Evolutionary conservation across 1,140 invertebrate species (phyloP).

Genomic region (Cyphomyrmex costatus): DNA sequence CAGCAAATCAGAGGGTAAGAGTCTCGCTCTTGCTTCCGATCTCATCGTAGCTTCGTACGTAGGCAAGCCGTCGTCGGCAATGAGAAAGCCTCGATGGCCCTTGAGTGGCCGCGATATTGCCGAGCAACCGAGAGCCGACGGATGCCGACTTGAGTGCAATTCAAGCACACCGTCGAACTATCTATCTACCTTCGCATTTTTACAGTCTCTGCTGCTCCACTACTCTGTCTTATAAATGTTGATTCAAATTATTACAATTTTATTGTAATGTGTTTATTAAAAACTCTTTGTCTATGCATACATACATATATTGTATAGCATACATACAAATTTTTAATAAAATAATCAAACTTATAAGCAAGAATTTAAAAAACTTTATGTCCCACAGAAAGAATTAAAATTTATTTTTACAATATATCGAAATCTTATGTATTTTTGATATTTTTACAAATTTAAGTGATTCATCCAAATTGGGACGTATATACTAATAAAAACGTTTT

Average conservation of each 20-base stretch:
- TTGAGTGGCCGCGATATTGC: slow-evolving; percentile 87
- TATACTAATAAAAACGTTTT: slow-evolving; percentile 46
- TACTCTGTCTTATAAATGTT: slow-evolving; percentile 60
- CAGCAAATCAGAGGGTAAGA: slow-evolving; percentile 54
- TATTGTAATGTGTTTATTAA: not conserved
- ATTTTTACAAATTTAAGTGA: not conserved
- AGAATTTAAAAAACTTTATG: not conserved
- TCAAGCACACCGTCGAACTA: slow-evolving; percentile 74
- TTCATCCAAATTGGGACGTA: slow-evolving; percentile 1
- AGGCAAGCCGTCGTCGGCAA: slow-evolving; percentile 78
- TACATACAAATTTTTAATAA: too few species aligned
- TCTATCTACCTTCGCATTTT: slow-evolving; percentile 77
- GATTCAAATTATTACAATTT: not conserved
- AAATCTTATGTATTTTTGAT: not conserved
- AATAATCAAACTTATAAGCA: not conserved
- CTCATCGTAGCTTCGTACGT: slow-evolving; percentile 78
- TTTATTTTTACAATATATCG: not conserved
- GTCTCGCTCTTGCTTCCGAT: slow-evolving; percentile 76
- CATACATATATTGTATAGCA: too few species aligned
- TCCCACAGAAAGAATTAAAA: not conserved
- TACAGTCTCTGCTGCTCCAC: slow-evolving; percentile 76
- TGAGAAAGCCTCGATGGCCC: slow-evolving; percentile 84
- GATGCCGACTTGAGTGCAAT: slow-evolving; percentile 85
- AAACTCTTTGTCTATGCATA: not conserved
- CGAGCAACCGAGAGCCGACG: slow-evolving; percentile 77